phyloP scores from a whole-genome alignment of 2,113 vertebrate species.

The Mesoclemmys tuberculata region DNA sequence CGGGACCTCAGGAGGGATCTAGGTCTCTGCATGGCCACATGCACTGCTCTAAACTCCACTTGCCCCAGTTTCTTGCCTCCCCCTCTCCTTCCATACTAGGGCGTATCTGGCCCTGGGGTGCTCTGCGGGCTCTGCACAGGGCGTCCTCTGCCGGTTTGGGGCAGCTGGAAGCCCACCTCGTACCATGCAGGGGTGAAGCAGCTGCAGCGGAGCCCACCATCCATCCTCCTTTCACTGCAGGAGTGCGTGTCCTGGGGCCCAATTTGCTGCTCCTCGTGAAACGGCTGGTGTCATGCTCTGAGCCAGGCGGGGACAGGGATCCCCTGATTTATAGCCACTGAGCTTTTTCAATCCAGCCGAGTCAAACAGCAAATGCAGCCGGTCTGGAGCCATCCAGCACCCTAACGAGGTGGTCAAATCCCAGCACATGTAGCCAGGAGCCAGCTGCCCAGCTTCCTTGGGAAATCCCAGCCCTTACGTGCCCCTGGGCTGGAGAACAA shows the following conservation, averaged over 20 bases:
- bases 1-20: too few relatives aligned
- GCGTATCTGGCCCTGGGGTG: neutral
- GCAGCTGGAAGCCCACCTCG: neutral
- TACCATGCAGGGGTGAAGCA: neutral
- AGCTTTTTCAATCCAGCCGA: neutral
- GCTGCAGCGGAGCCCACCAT: neutral
- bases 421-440: neutral
- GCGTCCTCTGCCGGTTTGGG: neutral
- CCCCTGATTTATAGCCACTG: neutral
- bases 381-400: neutral
- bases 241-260: neutral
- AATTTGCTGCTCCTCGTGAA: neutral
- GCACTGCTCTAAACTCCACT: neutral
- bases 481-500: neutral
- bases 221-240: neutral
- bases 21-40: neutral
- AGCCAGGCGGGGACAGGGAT: neutral
- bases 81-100: neutral
- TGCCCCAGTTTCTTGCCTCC: neutral
- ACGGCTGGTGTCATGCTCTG: neutral
- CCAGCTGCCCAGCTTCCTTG: neutral
- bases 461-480: neutral
- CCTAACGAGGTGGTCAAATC: neutral
- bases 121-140: neutral
- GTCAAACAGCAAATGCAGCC: neutral